Conservation (phyloP, 2,888 invertebrate species). For the Dascillus cervinus region DNA sequence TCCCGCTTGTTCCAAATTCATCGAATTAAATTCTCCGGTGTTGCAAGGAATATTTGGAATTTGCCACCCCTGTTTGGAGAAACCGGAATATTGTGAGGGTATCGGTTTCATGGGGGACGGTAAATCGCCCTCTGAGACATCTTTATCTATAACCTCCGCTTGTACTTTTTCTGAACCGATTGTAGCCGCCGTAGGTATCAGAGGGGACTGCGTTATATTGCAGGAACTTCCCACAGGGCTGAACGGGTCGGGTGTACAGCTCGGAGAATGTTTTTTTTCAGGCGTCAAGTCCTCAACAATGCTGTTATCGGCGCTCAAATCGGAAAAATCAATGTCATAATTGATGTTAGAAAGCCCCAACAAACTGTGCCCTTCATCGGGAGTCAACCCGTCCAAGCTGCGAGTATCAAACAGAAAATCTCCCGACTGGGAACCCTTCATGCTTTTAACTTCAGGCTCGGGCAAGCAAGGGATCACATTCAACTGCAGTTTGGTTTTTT, state of each 20-base stretch:
- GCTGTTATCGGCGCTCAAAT: constrained; percentile 65
- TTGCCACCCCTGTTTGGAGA: constrained; percentile 51
- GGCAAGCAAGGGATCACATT: constrained; percentile 39
- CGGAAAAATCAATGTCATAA: constrained; percentile 70
- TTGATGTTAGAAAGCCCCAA: constrained; percentile 62
- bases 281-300: constrained; percentile 49
- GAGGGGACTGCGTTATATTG: constrained; percentile 32
- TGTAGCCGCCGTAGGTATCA: constrained; percentile 27
- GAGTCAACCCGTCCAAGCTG: constrained; percentile 53
- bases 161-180: constrained; percentile 14
- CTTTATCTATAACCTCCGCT: constrained; percentile 13
- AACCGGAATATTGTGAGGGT: constrained; percentile 50
- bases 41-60: constrained; percentile 60
- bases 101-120: constrained; percentile 36
- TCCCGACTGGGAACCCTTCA: constrained; percentile 39
- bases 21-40: constrained; percentile 49
- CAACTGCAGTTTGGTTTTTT: constrained; percentile 30
- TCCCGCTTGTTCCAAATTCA: constrained; percentile 3
- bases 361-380: constrained; percentile 51
- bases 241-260: constrained; percentile 46
- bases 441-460: constrained; percentile 30
- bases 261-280: constrained; percentile 32
- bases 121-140: constrained; percentile 23
- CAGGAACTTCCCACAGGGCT: constrained; percentile 46
- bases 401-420: constrained; percentile 53